Evolutionary conservation across 2,888 invertebrate species (phyloP), one percentile per base, ranked within the genome.

Genomic region (Acheta domesticus): DNA sequence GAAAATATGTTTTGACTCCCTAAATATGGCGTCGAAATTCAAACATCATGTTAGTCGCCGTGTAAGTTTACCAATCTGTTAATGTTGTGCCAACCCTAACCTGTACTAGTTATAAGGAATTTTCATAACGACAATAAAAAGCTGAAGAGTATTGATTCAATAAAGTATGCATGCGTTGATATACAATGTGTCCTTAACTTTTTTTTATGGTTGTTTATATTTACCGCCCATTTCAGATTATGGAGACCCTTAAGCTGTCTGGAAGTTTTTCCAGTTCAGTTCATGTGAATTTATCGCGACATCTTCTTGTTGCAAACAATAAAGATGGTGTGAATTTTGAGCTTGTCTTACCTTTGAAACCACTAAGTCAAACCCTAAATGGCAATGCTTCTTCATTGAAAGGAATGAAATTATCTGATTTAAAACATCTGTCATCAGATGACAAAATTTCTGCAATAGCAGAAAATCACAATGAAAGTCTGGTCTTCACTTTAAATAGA

Each of bases 401-500:
- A 21, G 77, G 62, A 74, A 16, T 74, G 12, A 78, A 79, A 36
- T 23, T 79, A 50, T 50, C 48, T 50, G 75, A 49, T 20, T 19
- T 76, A 14, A 75, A 50, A 49, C 48, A 16, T 23, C 21, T 75
- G 11, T 14, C 62, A 21, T 14, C 80, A 62, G 77, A 80, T 78
- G 50, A 23, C 48, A 75, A 77, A 36, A 78, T 80, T 36, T 48
- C 14, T 49, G n/a, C 49, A 23, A 62, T 80, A 14, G 48, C n/a
- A 16, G 75, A 78, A 36, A 48, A 11, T 73, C 76, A 83, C 11
- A 20, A 83, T 49, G 77, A 79, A 36, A 62, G 84, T 20, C 80
- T 77, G 62, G 62, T 84, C 79, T 89, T 89, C 81, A 83, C 86
- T 83, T 84, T 89, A 36, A 84, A 87, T 50, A 87, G 86, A 83